Base-by-base conservation (phyloP, 2,797 vertebrate genomes). In the Ciconia nigra region DNA sequence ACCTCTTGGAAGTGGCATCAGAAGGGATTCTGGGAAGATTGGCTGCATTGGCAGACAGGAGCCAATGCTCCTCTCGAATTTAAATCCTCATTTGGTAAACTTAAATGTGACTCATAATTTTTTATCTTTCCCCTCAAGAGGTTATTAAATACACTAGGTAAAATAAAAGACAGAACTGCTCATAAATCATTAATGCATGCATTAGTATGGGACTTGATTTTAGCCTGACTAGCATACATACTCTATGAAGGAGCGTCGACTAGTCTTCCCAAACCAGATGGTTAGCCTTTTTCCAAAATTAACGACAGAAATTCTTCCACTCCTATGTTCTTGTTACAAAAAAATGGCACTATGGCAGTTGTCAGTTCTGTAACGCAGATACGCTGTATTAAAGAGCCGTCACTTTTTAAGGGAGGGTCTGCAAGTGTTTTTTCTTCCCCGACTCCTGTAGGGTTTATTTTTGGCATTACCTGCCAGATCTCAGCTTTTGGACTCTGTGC, bases 141-240 rank as follows among this genome's bases (percentile, higher is more conserved):
- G 16, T 87, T 89, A 77, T 71, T 96, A 82, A 94, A 71, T 89
- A 87, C 25, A 44, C 51, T 37, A 67, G 31, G 51, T 92, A 92
- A 88, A 96, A 87, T 79, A 80, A 83, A 95, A 81, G 61, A 51
- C 33, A 61, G 46, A 77, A 77, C 11, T 65, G 35, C 55, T 90
- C 37, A 47, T 93, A 80, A 95, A 72, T 95, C 46, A 63, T 49
- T 78, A 66, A 39, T 47, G 7, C 39, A 29, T 71, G 66, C 35
- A 57, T 96, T 92, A 81, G 11, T 77, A 67, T 57, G 81, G 54
- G 57, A 85, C n/a, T 95, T 77, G 13, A 87, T 96, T 89, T 95
- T 74, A 89, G 57, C 44, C n/a, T 49, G 83, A 26, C 52, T 61
- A 35, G 65, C 5, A 1, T 72, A 25, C 31, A 16, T 24, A 22